Evolutionary conservation across 1,140 invertebrate species (phyloP).

Genomic region (Contarinia nasturtii): DNA sequence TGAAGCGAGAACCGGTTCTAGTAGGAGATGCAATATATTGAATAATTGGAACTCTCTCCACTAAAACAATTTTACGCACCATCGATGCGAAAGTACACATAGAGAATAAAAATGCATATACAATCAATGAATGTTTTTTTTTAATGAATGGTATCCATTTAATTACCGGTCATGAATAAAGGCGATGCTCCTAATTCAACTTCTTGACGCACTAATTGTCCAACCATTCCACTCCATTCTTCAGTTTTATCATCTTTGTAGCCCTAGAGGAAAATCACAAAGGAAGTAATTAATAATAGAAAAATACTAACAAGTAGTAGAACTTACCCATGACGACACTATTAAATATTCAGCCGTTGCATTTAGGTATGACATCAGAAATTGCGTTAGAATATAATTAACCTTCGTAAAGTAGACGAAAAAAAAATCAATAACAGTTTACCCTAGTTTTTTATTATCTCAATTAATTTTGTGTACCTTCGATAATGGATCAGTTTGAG

Average conservation of each 20-base stretch:
- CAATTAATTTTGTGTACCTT: too few relatives aligned
- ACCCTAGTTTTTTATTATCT: too few relatives aligned
- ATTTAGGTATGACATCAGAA: slow-evolving; percentile 33
- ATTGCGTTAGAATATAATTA: slow-evolving; percentile 34
- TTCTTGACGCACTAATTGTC: slow-evolving; percentile 31
- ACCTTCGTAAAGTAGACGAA: too few relatives aligned
- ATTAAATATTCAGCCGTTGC: slow-evolving; percentile 29
- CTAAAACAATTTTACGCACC: too few relatives aligned
- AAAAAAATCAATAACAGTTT: too few relatives aligned
- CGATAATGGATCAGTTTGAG: slow-evolving; percentile 36
- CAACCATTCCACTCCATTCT: slow-evolving; percentile 42
- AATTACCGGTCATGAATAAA: slow-evolving; percentile 34
- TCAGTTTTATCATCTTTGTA: slow-evolving; percentile 23
- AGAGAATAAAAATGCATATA: too few relatives aligned
- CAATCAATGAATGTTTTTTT: too few relatives aligned
- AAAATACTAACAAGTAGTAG: too few relatives aligned
- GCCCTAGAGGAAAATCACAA: too few relatives aligned
- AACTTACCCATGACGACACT: slow-evolving; percentile 33
- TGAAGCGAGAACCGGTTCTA: slow-evolving; percentile 35
- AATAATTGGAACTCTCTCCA: slow-evolving; percentile 30
- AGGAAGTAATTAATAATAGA: too few relatives aligned
- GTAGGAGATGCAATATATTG: slow-evolving; percentile 40
- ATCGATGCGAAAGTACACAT: too few relatives aligned
- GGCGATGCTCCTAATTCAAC: slow-evolving; percentile 41
- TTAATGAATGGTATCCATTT: too few relatives aligned